Evolutionary conservation across 2,888 invertebrate genomes (phyloP).

Genomic region (Melinaea marsaeus): DNA sequence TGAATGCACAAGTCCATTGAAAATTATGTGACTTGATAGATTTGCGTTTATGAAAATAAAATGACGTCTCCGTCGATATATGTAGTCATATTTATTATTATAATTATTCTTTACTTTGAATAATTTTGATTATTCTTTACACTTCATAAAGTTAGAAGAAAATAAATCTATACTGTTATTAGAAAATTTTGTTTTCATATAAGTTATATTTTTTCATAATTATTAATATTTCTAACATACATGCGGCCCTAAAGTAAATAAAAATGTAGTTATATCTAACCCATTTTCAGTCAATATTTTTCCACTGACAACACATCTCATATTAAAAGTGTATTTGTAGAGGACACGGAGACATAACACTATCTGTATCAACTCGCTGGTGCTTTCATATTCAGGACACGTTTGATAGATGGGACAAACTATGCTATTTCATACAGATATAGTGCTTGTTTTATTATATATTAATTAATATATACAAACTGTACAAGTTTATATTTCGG

Average conservation of each 20-base stretch:
- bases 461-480: too few species aligned
- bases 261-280: neutral
- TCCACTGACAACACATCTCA: conserved; percentile 25
- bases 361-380: conserved; percentile 9
- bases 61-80: neutral
- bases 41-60: neutral
- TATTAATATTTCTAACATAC: neutral
- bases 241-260: neutral
- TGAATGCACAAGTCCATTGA: conserved; percentile 12
- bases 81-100: too few species aligned
- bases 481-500: too few species aligned
- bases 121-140: too few species aligned
- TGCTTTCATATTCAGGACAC: conserved; percentile 6
- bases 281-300: conserved; percentile 6
- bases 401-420: conserved; percentile 6
- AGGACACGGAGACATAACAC: conserved; percentile 27
- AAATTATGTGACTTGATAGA: conserved; percentile 16
- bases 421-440: neutral
- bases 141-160: too few species aligned
- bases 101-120: too few species aligned
- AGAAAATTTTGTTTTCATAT: too few species aligned
- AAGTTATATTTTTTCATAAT: neutral
- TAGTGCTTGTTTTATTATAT: neutral
- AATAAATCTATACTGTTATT: too few species aligned
- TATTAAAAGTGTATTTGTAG: conserved; percentile 30